Conservation (phyloP, 2,888 invertebrate species). For the Notocelia uddmanniana region DNA sequence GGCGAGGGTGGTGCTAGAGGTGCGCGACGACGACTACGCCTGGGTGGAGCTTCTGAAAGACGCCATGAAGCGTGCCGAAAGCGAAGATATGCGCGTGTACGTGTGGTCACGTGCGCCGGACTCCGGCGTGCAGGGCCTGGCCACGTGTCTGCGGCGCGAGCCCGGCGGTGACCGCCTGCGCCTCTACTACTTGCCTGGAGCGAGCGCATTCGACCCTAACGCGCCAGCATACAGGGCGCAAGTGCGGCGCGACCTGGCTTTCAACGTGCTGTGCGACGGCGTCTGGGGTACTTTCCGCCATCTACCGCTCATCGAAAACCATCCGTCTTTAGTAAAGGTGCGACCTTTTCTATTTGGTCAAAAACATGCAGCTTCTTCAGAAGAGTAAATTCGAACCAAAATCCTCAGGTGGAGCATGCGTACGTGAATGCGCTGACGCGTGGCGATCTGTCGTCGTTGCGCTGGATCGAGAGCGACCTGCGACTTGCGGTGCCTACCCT, state of each 20-base stretch:
- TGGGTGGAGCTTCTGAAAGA: conserved; percentile 94
- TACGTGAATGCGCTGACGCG: conserved; percentile 97
- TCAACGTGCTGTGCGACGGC: conserved; percentile 6
- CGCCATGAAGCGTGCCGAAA: conserved; percentile 88
- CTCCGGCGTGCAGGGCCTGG: conserved; percentile 16
- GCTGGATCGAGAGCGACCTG: conserved; percentile 96
- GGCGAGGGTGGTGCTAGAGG: conserved; percentile 83
- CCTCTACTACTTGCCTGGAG: conserved; percentile 9
- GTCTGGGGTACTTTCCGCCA: conserved; percentile 17
- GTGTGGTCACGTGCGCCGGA: conserved; percentile 5
- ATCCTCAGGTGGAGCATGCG: conserved; percentile 96
- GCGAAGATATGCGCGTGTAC: conserved; percentile 87
- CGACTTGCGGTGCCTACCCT: too few species aligned
- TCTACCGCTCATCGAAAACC: not conserved
- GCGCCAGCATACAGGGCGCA: conserved; percentile 5
- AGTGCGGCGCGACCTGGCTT: conserved; percentile 1
- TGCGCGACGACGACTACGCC: conserved; percentile 88
- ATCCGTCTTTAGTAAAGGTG: too few species aligned
- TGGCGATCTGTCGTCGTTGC: conserved; percentile 96
- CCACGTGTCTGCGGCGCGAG: not conserved
- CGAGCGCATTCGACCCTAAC: not conserved
- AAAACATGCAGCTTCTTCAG: too few species aligned
- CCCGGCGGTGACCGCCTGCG: conserved; percentile 14
- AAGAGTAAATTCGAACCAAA: too few species aligned
- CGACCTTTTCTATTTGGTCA: too few species aligned